These are phyloP conservation scores for Pampus argenteus DNA, from an alignment of 2,797 vertebrate species.

Conservation along the genomic window DNA sequence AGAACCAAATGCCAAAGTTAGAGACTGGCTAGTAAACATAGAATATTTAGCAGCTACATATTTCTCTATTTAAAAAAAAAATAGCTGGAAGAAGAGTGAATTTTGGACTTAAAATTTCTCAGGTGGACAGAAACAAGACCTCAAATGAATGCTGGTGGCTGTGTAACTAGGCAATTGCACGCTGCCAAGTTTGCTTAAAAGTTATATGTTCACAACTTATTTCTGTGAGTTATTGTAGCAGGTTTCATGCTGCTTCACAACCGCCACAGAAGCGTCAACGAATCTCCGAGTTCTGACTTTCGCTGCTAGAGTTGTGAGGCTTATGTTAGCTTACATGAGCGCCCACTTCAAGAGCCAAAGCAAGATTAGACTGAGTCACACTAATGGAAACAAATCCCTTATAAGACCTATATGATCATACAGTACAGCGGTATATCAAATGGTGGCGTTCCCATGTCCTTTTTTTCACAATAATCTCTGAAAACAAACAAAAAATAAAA, in stretches of 20 bases:
- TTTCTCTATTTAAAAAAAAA: too few relatives aligned
- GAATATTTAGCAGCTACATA: too few relatives aligned
- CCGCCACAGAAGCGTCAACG: constrained; percentile 7
- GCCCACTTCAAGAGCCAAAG: constrained; percentile 29
- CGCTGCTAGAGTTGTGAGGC: constrained; percentile 17
- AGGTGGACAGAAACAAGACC: too few relatives aligned
- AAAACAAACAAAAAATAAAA: too few relatives aligned
- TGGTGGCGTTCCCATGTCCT: too few relatives aligned
- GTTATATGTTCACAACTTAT: background rate
- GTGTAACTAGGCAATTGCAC: too few relatives aligned
- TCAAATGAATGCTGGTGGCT: too few relatives aligned
- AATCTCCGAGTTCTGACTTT: constrained; percentile 26
- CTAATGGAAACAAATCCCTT: constrained; percentile 45
- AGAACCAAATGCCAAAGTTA: too few relatives aligned
- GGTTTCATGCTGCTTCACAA: background rate
- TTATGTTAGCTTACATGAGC: constrained; percentile 17
- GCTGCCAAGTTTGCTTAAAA: background rate
- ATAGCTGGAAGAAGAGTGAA: too few relatives aligned
- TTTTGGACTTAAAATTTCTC: too few relatives aligned
- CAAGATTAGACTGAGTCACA: constrained; percentile 33
- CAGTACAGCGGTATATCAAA: constrained; percentile 3
- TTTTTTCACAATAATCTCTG: background rate
- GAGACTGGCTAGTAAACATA: too few relatives aligned
- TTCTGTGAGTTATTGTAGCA: background rate
- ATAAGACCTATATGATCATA: constrained; percentile 12